Evolutionary conservation across 2,113 vertebrate genomes (phyloP).

Genomic region (Stegostoma tigrinum): DNA sequence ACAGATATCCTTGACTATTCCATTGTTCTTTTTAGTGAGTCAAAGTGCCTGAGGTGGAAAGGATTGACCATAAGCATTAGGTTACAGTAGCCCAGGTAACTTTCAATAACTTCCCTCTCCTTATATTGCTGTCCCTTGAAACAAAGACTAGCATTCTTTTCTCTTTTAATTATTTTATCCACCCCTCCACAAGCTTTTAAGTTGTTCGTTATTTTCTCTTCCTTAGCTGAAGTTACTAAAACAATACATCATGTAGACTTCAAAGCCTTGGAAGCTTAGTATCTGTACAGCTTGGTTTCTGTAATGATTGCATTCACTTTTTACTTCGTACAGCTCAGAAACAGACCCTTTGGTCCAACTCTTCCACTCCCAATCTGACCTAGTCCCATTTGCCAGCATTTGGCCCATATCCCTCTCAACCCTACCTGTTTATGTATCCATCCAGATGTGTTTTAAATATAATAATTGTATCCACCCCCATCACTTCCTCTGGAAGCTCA

Average conservation of each 20-base stretch:
- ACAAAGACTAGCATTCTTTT: background rate
- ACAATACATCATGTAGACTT: background rate
- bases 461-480: too few species aligned
- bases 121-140: background rate
- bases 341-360: too few species aligned
- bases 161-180: background rate
- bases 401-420: too few species aligned
- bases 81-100: too few species aligned
- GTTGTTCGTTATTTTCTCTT: background rate
- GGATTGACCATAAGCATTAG: background rate
- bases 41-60: background rate
- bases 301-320: background rate
- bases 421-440: too few species aligned
- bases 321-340: too few species aligned
- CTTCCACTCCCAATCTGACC: too few species aligned
- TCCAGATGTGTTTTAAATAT: too few species aligned
- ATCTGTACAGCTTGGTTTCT: background rate
- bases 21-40: background rate
- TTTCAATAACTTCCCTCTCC: too few species aligned
- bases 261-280: background rate
- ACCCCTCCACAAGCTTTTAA: background rate
- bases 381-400: too few species aligned
- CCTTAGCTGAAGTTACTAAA: background rate
- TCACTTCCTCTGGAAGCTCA: too few species aligned
- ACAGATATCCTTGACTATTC: background rate